phyloP scores from a whole-genome alignment of 2,797 vertebrate species.

The Poecilia gillii region DNA sequence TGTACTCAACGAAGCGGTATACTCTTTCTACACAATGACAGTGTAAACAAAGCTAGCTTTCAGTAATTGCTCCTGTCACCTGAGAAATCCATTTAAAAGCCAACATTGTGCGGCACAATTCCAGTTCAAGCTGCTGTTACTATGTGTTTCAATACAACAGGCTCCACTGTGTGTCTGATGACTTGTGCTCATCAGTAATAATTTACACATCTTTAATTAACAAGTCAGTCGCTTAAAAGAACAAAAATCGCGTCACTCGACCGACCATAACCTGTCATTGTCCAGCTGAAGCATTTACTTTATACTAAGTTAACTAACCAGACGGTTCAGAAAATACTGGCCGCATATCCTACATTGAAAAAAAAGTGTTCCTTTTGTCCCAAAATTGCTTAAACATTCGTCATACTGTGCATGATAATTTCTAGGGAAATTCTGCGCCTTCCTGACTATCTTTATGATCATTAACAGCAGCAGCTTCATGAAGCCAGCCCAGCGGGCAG shows the following conservation, averaged over 20 bases:
- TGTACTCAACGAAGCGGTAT: neutral
- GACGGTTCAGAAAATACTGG: neutral
- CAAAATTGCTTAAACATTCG: neutral
- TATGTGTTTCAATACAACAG: neutral
- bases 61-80: constrained; percentile 48
- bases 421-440: neutral
- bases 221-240: neutral
- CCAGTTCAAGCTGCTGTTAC: neutral
- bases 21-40: constrained; percentile 36
- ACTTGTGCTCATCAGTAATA: constrained; percentile 4
- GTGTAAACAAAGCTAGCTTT: constrained; percentile 62
- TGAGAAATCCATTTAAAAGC: constrained; percentile 1
- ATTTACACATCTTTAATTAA: neutral
- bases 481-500: constrained; percentile 50
- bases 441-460: neutral
- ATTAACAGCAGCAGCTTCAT: constrained; percentile 13
- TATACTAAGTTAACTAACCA: constrained; percentile 10
- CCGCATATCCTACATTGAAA: neutral
- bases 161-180: neutral
- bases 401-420: neutral
- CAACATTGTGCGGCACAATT: neutral
- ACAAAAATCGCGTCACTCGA: neutral
- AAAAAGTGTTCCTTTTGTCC: neutral
- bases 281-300: constrained; percentile 32
- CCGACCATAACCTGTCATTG: constrained; percentile 28